Evolutionary conservation across 1,140 invertebrate genomes (phyloP), one percentile per base, ranked within the genome.

Genomic region (Brachionus rubens): DNA sequence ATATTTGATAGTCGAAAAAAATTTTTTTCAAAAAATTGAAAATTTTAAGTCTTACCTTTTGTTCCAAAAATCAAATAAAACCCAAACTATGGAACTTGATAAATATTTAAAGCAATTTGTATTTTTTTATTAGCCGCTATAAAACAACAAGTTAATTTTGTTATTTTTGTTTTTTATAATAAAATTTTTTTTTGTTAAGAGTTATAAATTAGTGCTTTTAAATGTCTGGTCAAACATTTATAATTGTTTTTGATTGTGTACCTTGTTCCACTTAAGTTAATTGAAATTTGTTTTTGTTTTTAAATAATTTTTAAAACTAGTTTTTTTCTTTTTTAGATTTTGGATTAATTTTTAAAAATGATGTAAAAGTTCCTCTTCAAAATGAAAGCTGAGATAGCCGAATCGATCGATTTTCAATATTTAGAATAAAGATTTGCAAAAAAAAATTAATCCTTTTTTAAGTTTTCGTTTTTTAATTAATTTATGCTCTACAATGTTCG

Each of bases 181-280:
- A 36, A 6, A 36, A 40, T 36, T 59, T 16, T 40, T 59, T 59
- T 36, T 33, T 41, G 41, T 26, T 24, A 65, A 65, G 59, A 43
- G 40, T 24, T 21, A 43, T 28, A 43, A 65, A 65, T 65, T 65
- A 43, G 59, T 65, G 19, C 36, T 65, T 65, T 65, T 43, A 65
- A 65, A 24, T 43, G 59, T 65, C 59, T 65, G 59, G 59, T 65
- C 59, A 65, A 65, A 65, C 59, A 65, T 65, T 65, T 43, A 10
- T n/a, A 43, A 43, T 24, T 36, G 36, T 40, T 62, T 62, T 40
- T 62, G 2, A 40, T 56, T 62, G 5, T 36, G n/a, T n/a, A 62
- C 24, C 24, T 28, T 28, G 52, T 4, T 30, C 24, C 52, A 54
- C 52, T 54, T 54, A n/a, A 28, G 24, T n/a, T 54, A 54, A 54